Evolutionary conservation across 2,797 vertebrate species (phyloP).

Genomic region (Phalloptychus januarius): DNA sequence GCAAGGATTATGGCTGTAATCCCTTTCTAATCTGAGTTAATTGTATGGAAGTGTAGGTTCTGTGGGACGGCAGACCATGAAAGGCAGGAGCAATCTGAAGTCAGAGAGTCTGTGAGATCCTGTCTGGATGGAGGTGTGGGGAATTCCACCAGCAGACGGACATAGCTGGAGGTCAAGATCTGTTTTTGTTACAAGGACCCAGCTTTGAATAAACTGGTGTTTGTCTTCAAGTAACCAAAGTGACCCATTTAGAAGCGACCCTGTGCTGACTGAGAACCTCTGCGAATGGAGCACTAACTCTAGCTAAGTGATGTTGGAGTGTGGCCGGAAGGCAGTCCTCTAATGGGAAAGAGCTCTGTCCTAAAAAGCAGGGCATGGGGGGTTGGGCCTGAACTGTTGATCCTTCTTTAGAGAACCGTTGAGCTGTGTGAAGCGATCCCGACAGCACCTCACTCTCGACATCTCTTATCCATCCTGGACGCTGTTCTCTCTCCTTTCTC

Average conservation of each 20-base stretch:
- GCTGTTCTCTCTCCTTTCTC: constrained; percentile 49
- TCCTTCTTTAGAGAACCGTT: constrained; percentile 77
- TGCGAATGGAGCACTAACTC: constrained; percentile 55
- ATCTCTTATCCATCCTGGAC: constrained; percentile 61
- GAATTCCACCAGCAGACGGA: constrained; percentile 59
- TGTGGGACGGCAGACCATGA: constrained; percentile 72
- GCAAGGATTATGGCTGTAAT: constrained; percentile 84
- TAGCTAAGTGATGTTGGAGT: constrained; percentile 69
- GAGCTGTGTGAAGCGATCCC: constrained; percentile 70
- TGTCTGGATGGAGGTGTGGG: constrained; percentile 44
- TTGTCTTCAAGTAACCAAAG: constrained; percentile 38
- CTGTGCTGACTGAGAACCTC: constrained; percentile 29
- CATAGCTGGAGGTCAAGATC: constrained; percentile 66
- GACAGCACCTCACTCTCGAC: constrained; percentile 65
- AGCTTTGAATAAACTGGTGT: constrained; percentile 31
- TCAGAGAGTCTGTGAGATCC: constrained; percentile 53
- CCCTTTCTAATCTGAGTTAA: constrained; percentile 73
- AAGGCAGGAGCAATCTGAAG: constrained; percentile 71
- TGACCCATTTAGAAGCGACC: constrained; percentile 49
- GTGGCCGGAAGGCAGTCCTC: constrained; percentile 66
- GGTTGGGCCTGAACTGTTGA: constrained; percentile 62
- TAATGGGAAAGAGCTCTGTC: constrained; percentile 70
- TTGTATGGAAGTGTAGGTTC: constrained; percentile 64
- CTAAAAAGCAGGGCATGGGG: constrained; percentile 46
- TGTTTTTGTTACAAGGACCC: constrained; percentile 52